Evolutionary conservation across 2,888 invertebrate species (phyloP), one percentile per base, ranked within the genome.

Genomic region (Villa cingulata): DNA sequence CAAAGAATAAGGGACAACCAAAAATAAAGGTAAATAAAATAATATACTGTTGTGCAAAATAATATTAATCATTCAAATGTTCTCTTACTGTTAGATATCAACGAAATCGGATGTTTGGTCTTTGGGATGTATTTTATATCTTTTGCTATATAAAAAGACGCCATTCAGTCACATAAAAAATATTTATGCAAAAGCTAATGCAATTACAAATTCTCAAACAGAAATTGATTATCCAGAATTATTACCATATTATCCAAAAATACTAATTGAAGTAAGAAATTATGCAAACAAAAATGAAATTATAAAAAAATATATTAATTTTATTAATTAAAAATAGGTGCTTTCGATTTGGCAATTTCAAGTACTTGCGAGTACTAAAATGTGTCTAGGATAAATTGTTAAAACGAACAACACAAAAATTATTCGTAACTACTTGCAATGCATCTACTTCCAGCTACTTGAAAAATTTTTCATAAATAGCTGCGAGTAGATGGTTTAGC

Each of bases 31-130:
- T 71, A 57, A 23, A 23, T 6, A 23, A 23, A 23, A 23, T 6
- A 23, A 7, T 23, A 6, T 4, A 23, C 7, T 23, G 23, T 23
- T 6, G 5, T 23, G 7, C 23, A 23, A 23, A 23, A 23, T 23
- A 19, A 27, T 37, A 27, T 49, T 42, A 41, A 44, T 46, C 41
- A 49, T 49, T 47, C 4, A 23, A 23, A 23, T 23, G 23, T 23
- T 23, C 7, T 23, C 23, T 6, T 50, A 55, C n/a, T n/a, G n/a
- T 63, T 64, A 91, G 89, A 84, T 94, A 56, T 85, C 86, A 53
- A 86, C 81, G 55, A 91, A 88, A 62, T 88, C 94, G 39, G 96
- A 97, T 69, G 90, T 97, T 45, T 97, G 97, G 97, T 94, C 95
- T 0, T 73, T 97, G 55, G 97, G 97, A 19, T 96, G 95, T 65